Evolutionary conservation across 2,888 invertebrate species (phyloP).

Genomic region (Polymixis lichenea): DNA sequence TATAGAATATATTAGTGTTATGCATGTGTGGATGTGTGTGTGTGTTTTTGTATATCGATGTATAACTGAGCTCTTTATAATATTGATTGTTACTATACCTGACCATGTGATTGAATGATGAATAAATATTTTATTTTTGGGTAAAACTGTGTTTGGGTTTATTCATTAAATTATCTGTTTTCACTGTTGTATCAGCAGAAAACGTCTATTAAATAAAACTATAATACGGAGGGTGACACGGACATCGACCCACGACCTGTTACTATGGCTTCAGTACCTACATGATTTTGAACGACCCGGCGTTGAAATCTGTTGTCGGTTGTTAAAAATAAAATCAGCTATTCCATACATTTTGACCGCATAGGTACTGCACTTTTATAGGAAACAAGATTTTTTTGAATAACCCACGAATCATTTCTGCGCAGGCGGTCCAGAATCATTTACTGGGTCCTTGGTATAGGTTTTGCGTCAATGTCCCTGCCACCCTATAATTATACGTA

Average conservation of each 20-base stretch:
- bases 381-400: too few species aligned
- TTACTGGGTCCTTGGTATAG: too few species aligned
- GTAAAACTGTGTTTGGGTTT: slow-evolving; percentile 36
- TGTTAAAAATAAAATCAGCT: too few species aligned
- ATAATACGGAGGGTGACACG: too few species aligned
- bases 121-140: slow-evolving; percentile 78
- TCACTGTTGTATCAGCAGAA: background rate
- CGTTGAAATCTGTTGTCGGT: too few species aligned
- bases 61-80: slow-evolving; percentile 69
- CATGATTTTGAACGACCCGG: background rate
- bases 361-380: too few species aligned
- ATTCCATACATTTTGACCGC: too few species aligned
- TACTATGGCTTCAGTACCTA: background rate
- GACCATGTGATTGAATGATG: slow-evolving; percentile 73
- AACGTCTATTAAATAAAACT: background rate
- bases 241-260: too few species aligned
- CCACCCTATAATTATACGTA: too few species aligned
- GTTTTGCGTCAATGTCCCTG: too few species aligned
- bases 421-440: too few species aligned
- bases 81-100: slow-evolving; percentile 75
- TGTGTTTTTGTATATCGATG: slow-evolving; percentile 69
- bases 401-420: too few species aligned
- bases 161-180: background rate
- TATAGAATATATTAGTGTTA: slow-evolving; percentile 47
- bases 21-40: slow-evolving; percentile 60